Evolutionary conservation across 1,140 invertebrate genomes (phyloP), one percentile per base, ranked within the genome.

Genomic region (Bacillus rossius): DNA sequence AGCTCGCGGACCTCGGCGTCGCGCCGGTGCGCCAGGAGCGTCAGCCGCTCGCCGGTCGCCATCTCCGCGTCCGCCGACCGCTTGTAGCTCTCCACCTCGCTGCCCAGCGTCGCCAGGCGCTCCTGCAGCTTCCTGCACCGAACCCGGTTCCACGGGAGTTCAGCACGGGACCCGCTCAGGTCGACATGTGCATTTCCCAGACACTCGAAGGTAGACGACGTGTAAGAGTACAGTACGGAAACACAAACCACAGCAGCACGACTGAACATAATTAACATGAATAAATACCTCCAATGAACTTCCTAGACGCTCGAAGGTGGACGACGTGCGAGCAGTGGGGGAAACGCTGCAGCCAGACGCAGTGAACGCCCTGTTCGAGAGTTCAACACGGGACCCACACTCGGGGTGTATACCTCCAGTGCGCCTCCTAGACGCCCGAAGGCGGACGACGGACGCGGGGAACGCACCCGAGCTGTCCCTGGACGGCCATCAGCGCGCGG

Each of bases 11-110:
- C 16, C 23, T 40, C 53, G 8, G 17, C 16, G 1, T 45, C 37
- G 23, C 13, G 20, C 4, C 40, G 38, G 2, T 42, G 22, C 38
- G 45, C 20, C 10, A 55, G 19, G 26, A 90, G 86, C 5, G 82
- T 80, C 60, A 83, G 84, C n/a, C 14, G 4, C 37, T 50, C 48
- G 37, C 34, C 34, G 10, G 26, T 29, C 23, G 34, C 14, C 48
- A 50, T 50, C 37, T 50, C 48, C 2, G 19, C 20, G 2, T 8
- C 8, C 19, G 51, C 38, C n/a, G 51, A 20, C 14, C 3, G 17
- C 37, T 40, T 40, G 13, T 8, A 53, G 14, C 26, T 34, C 34
- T 53, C 51, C 16, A 53, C 41, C 34, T 34, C 51, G 8, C 34
- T 17, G n/a, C 3, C 19, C 34, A 53, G 16, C 2, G 14, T 34